Evolutionary conservation across 2,113 vertebrate species (phyloP), one percentile per base, ranked within the genome.

Genomic region (Rhinichthys klamathensis): DNA sequence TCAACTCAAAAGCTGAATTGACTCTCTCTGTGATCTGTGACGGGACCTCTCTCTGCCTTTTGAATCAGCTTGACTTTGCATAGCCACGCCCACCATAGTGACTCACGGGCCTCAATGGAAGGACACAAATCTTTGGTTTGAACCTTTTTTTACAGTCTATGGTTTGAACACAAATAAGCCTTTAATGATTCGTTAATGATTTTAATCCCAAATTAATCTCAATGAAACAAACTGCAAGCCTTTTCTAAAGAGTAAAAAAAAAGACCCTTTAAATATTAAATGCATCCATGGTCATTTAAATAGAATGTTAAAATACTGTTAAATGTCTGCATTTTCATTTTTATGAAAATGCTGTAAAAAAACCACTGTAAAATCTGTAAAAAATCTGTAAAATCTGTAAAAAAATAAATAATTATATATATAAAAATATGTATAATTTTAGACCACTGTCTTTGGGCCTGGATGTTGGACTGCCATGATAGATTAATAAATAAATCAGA

Each of bases 1-100:
- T 2, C 16, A 27, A 16, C 70, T 67, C 56, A 41, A 10, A 27
- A 6, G 25, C n/a, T 56, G 25, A 32, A 73, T 56, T 25, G 49
- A 73, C 60, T 35, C 16, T 61, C 16, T 13, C 35, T 38, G 41
- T 41, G 49, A 73, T 44, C 21, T 49, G 65, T 58, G 51, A 72
- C 21, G 30, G n/a, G 58, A 73, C 21, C 44, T 88, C 76, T 78
- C 58, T 27, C 38, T 69, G 35, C 69, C 30, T 78, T 88, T 58
- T 78, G 49, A 72, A 49, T 23, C 30, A 32, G 89, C 84, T 23
- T 54, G 56, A 92, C 21, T 95, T 94, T 94, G 83, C 93, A 94
- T 94, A 88, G 85, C 87, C 94, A 89, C 93, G 30, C 94, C 94
- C 80, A 87, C 74, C 18, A 4, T 25, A 21, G 60, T 65, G n/a